A percentile compares a stretch with the other conserved stretches of the same genome.
These are phyloP conservation scores for Nephrotoma appendiculata DNA, from an alignment of 2,888 invertebrate species.

Conservation along the genomic window DNA sequence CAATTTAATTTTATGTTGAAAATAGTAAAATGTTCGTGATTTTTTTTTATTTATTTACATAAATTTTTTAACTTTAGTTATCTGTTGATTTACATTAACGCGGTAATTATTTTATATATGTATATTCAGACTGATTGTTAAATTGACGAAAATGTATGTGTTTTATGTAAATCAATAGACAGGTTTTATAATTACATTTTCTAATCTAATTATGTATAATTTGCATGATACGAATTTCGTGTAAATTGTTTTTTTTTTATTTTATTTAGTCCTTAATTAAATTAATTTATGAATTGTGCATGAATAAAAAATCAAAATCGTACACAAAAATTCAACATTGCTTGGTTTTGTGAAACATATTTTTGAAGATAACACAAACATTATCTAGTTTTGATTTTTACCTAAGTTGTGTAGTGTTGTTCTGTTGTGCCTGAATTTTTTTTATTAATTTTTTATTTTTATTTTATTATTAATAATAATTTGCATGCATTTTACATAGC, in stretches of 20 bases:
- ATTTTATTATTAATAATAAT: background rate
- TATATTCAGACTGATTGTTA: background rate
- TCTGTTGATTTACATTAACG: background rate
- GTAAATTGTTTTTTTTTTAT: background rate
- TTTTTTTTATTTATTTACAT: constrained; percentile 1
- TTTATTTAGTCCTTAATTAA: background rate
- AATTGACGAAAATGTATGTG: background rate
- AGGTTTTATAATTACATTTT: background rate
- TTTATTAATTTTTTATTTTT: constrained; percentile 8
- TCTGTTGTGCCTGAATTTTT: constrained; percentile 7
- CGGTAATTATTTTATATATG: background rate
- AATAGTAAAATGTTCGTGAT: constrained; percentile 1
- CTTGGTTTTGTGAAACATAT: background rate
- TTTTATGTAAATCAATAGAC: background rate
- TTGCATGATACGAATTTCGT: background rate
- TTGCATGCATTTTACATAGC: background rate
- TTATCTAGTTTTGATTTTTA: background rate
- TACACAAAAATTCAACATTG: background rate
- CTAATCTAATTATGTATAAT: background rate
- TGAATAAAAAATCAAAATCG: background rate
- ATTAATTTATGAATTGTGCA: background rate
- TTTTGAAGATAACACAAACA: background rate
- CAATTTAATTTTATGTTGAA: background rate
- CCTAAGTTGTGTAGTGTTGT: background rate
- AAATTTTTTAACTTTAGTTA: background rate